Base-by-base conservation (phyloP, 2,888 invertebrate genomes). In the Mimas tiliae region DNA sequence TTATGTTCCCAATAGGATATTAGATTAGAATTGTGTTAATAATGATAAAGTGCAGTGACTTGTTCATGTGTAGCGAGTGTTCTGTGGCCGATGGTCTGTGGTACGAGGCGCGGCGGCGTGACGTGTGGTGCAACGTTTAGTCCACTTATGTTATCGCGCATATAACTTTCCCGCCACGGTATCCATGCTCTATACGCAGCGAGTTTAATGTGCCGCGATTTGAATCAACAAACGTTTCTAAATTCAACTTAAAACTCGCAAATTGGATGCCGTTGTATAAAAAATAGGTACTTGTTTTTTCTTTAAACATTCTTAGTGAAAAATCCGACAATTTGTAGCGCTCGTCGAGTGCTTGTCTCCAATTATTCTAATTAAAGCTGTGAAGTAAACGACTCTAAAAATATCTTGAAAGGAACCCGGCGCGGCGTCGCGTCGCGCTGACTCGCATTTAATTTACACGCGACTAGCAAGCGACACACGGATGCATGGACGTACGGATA, bases 281-380 rank as follows among this genome's bases (percentile, higher is more conserved):
- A 58, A 38, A 58, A 58, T 12, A 38, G 42, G 42, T 1, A 38
- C 58, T 42, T 58, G 42, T 58, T 58, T 58, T 52, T 38, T 19
- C 58, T 58, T 58, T 58, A 16, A 58, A 58, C 58, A 58, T 58
- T 58, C 58, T 58, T 58, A 38, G 42, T 19, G 58, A 58, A 58
- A 55, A 58, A 19, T 58, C 58, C 58, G 42, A 58, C 58, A 58
- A 12, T 58, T 42, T 58, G 58, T 58, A 58, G 42, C 58, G 58
- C 58, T 58, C 58, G 58, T 58, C 58, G 58, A 58, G 58, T 38
- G 42, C 58, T 58, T 58, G 58, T 58, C 58, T 58, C 58, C 42
- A 58, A 58, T 58, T 58, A 58, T 51, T 64, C 64, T 52, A 64
- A 64, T 52, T 64, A 45, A 52, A 64, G 52, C 52, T 53, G 64